Evolutionary conservation across 2,113 vertebrate genomes (phyloP).

Genomic region (Clinocottus analis): DNA sequence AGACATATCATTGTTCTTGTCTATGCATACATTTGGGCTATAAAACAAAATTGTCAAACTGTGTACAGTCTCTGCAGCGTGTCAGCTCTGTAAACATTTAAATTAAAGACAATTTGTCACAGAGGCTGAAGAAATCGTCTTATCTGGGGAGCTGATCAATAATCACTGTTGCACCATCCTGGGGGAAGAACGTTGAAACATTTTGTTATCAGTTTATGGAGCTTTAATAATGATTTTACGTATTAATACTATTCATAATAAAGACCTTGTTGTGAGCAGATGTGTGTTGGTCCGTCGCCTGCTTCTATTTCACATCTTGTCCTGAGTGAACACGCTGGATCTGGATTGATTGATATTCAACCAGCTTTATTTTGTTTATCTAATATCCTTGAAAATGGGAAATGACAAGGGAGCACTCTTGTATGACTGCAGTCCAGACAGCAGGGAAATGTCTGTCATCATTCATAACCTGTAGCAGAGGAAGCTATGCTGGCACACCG

Average conservation of each 20-base stretch:
- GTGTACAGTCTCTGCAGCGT: neutral
- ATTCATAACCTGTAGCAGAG: neutral
- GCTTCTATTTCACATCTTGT: neutral
- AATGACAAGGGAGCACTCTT: slow-evolving; percentile 13
- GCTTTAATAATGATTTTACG: neutral
- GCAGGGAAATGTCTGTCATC: slow-evolving; percentile 14
- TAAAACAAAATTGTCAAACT: neutral
- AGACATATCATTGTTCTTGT: neutral
- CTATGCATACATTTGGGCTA: neutral
- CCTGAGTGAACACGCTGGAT: neutral
- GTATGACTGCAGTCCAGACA: slow-evolving; percentile 10
- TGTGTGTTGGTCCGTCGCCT: neutral
- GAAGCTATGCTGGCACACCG: slow-evolving; percentile 9
- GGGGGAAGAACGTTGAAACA: neutral
- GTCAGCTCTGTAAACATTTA: neutral
- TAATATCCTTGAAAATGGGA: neutral
- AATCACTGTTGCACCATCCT: neutral
- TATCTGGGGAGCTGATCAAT: neutral
- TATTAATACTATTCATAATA: neutral
- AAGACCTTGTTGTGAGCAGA: neutral
- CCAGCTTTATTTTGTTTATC: neutral
- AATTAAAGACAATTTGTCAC: neutral
- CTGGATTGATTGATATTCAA: neutral
- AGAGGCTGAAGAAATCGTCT: neutral
- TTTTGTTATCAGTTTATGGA: neutral